Evolutionary conservation across 2,888 invertebrate species (phyloP), one percentile per base, ranked within the genome.

Genomic region (Trachelus tabidus): DNA sequence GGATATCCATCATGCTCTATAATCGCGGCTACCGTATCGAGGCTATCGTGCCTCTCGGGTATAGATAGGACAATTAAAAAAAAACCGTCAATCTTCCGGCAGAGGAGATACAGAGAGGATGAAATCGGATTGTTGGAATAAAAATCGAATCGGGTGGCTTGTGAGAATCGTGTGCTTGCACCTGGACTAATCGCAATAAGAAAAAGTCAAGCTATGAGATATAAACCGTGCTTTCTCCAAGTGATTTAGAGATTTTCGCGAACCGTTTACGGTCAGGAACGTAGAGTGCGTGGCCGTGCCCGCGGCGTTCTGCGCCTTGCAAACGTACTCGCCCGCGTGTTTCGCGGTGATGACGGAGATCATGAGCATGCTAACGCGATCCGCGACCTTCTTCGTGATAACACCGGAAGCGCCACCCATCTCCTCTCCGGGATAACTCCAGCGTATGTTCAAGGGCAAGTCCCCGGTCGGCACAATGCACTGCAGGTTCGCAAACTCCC

Each of bases 381-480:
- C 91, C 82, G 91, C 91, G 83, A 91, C 91, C 84, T 92, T 91
- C 86, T 90, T 91, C 79, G 89, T 86, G 75, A 91, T 87, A 77
- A 92, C 91, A 79, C 91, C 91, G 77, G 91, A 90, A 76, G 90
- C 88, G 83, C 91, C 90, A 82, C 91, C 91, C 87, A 91, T 89
- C 84, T 90, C 88, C 81, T 88, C 87, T 78, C 85, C 89, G 78
- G 91, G 91, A 85, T 90, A 95, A 79, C 93, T 94, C 96, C 96
- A 96, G 82, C 94, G 93, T 87, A 96, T 95, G 86, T 94, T 94
- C 87, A 97, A 92, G 78, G 96, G 96, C 85, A 95, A 92, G 91
- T 96, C 96, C 82, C 96, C 95, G 86, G 94, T 94, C 75, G 94
- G 93, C 69, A 94, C 92, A 78, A 93, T 93, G 90, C 94, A 94